Conservation (phyloP, 1,140 invertebrate genomes). For the Trachymyrmex septentrionalis region DNA sequence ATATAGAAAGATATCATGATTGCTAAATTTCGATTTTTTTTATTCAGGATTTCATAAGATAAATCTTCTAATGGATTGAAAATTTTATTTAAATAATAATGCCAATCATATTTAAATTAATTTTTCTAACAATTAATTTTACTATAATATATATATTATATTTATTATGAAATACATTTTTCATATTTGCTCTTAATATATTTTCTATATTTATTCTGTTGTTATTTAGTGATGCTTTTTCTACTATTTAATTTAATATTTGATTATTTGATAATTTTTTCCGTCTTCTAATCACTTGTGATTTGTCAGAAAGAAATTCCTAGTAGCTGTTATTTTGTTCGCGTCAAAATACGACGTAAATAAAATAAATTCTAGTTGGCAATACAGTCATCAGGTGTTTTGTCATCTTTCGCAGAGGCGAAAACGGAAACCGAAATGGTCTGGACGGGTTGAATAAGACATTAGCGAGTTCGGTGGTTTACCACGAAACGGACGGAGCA, state of each 20-base stretch:
- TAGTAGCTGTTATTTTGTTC: not conserved
- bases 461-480: constrained; percentile 50
- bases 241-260: not conserved
- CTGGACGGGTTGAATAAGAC: constrained; percentile 2
- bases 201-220: too few relatives aligned
- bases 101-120: constrained; percentile 16
- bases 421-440: constrained; percentile 15
- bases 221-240: too few relatives aligned
- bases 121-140: not conserved
- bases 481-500: constrained; percentile 75
- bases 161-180: not conserved
- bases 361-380: constrained; percentile 2
- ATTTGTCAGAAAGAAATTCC: not conserved
- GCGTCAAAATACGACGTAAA: not conserved
- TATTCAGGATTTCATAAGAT: not conserved
- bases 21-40: not conserved
- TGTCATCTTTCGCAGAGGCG: not conserved
- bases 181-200: not conserved
- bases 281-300: not conserved
- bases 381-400: not conserved
- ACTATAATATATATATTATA: not conserved
- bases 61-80: not conserved
- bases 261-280: constrained; percentile 2
- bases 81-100: not conserved
- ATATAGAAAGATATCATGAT: not conserved